Base-by-base conservation (phyloP, 2,888 invertebrate genomes). In the Amblyteles armatorius region DNA sequence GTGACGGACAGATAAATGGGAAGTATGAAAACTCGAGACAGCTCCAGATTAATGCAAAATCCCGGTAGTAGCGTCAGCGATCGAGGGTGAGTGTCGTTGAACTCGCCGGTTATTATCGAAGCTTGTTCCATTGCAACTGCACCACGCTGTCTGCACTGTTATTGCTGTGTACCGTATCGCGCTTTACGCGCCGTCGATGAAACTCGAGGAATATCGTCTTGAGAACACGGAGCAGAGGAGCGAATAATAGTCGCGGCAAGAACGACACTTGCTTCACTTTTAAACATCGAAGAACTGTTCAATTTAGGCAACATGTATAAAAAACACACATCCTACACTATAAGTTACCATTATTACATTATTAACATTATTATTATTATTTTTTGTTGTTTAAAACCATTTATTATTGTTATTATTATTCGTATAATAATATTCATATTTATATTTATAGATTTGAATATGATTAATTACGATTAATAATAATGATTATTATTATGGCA, bases 101-200 rank as follows among this genome's bases (percentile, higher is more conserved):
- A 81, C 80, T 29, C 67, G 44, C 11, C 11, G 40, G 26, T 68
- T 50, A 69, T 76, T 77, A 82, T 82, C 76, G 44, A 71, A 76
- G 57, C 40, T 50, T 68, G 68, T 82, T 44, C 69, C 76, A 50
- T 77, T 52, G 52, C 57, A 52, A 69, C 63, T 65, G 82, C 69
- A 82, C 82, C 82, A 77, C n/a, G 74, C 80, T 68, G 80, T 74
- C 80, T 74, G 80, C 57, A 9, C 29, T 68, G 44, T 55, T 36
- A 44, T 80, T 22, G 4, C 57, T 22, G 22, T 22, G 26, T 55
- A 55, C 11, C 26, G 57, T 57, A 26, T 57, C 67, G 40, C 67
- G 40, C 36, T 5, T 40, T n/a, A 29, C 60, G 26, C 22, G n/a
- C 67, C 19, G 40, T 22, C 67, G 67, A 33, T 57, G 22, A 57